Conservation (phyloP, 2,797 vertebrate genomes). For the Gymnothorax javanicus region DNA sequence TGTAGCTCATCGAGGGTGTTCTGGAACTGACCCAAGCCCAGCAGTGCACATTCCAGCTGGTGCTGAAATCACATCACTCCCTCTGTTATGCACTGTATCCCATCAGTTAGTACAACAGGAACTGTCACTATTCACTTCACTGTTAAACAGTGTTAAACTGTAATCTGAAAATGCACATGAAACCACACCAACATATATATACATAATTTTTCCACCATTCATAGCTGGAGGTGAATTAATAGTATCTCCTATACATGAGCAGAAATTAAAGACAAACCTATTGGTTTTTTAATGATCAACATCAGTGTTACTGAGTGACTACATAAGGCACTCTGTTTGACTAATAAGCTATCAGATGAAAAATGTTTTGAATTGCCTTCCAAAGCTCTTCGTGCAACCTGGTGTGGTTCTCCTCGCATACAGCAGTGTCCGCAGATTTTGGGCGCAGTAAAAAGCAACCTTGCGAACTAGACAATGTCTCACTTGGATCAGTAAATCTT, state of each 20-base stretch:
- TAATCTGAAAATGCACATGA: not conserved
- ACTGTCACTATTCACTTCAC: not conserved
- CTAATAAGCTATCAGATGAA: not conserved
- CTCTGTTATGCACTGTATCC: constrained; percentile 9
- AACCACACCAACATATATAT: not conserved
- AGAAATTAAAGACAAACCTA: not conserved
- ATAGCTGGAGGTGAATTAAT: not conserved
- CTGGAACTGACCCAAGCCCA: constrained; percentile 88
- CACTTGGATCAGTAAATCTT: not conserved
- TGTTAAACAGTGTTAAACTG: not conserved
- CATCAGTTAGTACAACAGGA: not conserved
- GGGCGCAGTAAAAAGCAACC: not conserved
- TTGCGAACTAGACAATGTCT: not conserved
- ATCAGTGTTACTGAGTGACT: constrained; percentile 12
- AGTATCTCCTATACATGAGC: not conserved
- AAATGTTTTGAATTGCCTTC: not conserved
- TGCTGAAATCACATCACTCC: constrained; percentile 67
- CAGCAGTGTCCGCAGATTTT: not conserved
- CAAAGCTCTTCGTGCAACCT: not conserved
- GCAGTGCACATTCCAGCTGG: constrained; percentile 81
- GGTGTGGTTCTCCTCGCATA: not conserved
- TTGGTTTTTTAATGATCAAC: not conserved
- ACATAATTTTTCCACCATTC: not conserved
- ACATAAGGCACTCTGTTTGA: not conserved
- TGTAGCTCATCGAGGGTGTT: constrained; percentile 85